Evolutionary conservation across 2,797 vertebrate genomes (phyloP), one percentile per base, ranked within the genome.

Genomic region (Ctenopoma multispine): DNA sequence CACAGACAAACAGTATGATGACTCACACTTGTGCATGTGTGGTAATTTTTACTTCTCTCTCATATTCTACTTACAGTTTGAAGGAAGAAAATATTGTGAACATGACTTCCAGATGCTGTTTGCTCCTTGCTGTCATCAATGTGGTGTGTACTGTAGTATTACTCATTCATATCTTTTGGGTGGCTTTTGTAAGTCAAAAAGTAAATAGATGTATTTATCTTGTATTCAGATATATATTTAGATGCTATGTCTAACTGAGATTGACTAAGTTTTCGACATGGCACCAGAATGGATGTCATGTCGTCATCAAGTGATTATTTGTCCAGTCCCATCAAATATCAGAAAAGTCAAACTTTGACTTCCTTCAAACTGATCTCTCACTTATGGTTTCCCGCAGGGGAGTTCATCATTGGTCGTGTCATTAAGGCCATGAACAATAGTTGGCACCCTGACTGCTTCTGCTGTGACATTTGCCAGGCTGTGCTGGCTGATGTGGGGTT

Each of bases 401-500:
- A 99, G 86, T 99, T 99, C 90, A 99, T 99, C 92, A 99, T 99
- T 48, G 98, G 98, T 58, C 96, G 98, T 68, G 98, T 99, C 85
- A 99, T 99, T 93, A 99, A 99, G 93, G 98, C 98, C 87, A 99
- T 99, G 98, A 99, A 99, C 92, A 99, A 99, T 74, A 99, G 98
- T 88, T 99, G 98, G 98, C 98, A 99, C 81, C 98, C 98, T 0
- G 96, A 97, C 79, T 99, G 98, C 86, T 99, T 99, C 94, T 94
- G 97, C 91, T 99, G 98, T 82, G 95, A 99, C 88, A 95, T 99
- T 85, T 99, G 98, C 87, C 94, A 98, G 80, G 87, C 94, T 66
- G 95, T 99, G 48, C 89, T 99, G 68, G 98, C 98, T 0, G 98
- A 99, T 53, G 97, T 99, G 67, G 98, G 98, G 63, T 99, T 99